Evolutionary conservation across 2,888 invertebrate species (phyloP), one percentile per base, ranked within the genome.

Genomic region (Macaria liturata): DNA sequence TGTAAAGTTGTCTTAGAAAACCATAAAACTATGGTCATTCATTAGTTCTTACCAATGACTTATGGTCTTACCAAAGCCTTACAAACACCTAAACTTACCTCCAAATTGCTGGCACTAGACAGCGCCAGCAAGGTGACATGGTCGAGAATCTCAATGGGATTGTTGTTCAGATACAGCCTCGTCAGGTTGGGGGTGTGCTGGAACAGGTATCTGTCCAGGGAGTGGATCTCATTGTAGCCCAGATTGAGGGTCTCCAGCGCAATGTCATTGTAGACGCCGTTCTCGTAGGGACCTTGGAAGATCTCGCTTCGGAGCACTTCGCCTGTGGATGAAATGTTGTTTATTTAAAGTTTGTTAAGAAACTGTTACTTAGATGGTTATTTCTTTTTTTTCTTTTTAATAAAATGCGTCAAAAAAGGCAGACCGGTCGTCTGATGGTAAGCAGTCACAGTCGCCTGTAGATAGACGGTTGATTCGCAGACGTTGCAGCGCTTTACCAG

Each of bases 261-360:
- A 44, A 95, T 93, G 49, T 93, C 93, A 62, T 92, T 91, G 79
- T 93, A 95, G 30, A 83, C 83, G 3, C 87, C 87, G 54, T 90
- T 83, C 60, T 91, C 91, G 76, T 94, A 95, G 0, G 93, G 93
- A 0, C 95, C 95, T 72, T 94, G 94, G 80, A 95, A 95, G 57
- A 95, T 93, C 68, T 95, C 94, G 30, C 94, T 90, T 49, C 92
- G 86, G 43, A 95, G 75, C 44, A 93, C 92, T 55, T 94, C 94
- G n/a, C 93, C 94, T 94, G 77, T 59, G 86, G 84, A 53, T 47
- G 31, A 32, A 50, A 47, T 37, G 34, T 37, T 37, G 34, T 37
- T 20, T 20, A 20, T 20, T 1, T 20, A 20, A 20, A 20, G 20
- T 20, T 20, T 20, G 20, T 20, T 20, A 20, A 20, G 20, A 20